These are phyloP conservation scores for Anableps anableps DNA, from an alignment of 2,797 vertebrate species.

Conservation along the genomic window DNA sequence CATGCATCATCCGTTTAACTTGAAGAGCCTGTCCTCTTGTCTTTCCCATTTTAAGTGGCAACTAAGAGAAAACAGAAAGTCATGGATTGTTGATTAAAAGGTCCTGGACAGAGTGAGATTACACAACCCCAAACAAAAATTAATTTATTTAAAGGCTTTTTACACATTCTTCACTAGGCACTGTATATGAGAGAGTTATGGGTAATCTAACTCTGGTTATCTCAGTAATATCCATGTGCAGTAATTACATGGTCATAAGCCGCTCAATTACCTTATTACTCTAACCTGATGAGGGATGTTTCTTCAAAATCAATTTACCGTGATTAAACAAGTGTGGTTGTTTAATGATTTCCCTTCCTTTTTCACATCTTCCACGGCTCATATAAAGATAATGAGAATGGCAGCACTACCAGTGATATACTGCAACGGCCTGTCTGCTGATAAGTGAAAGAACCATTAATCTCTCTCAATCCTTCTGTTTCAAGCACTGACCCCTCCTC, in stretches of 20 bases:
- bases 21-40: neutral
- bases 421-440: constrained; percentile 22
- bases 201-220: neutral
- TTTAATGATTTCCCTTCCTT: constrained; percentile 5
- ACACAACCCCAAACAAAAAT: no score
- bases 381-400: constrained; percentile 24
- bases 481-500: constrained; percentile 44
- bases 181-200: neutral
- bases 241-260: constrained; percentile 29
- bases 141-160: neutral
- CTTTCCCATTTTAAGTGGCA: neutral
- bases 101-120: neutral
- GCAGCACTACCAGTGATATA: constrained; percentile 32
- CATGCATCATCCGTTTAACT: neutral
- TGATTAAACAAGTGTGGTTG: constrained; percentile 29
- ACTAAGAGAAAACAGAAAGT: neutral
- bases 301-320: constrained; percentile 26
- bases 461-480: constrained; percentile 51
- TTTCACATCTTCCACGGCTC: constrained; percentile 17
- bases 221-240: constrained; percentile 3
- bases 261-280: constrained; percentile 18
- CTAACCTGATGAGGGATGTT: constrained; percentile 17
- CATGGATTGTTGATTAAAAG: neutral
- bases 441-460: constrained; percentile 51
- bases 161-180: neutral